phyloP scores from a whole-genome alignment of 2,888 invertebrate species.

The Operophtera brumata region DNA sequence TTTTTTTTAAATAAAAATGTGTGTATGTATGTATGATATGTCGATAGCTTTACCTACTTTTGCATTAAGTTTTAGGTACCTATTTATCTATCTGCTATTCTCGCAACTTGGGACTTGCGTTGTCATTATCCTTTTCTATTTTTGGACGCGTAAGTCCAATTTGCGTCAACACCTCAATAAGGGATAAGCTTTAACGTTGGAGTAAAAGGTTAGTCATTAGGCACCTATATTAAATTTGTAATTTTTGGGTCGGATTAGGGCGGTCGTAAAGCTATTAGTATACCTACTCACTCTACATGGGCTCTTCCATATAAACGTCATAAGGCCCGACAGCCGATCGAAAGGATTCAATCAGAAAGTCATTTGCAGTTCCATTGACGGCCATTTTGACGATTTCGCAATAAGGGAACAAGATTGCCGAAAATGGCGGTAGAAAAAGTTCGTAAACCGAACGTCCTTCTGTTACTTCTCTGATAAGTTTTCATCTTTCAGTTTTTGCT shows the following conservation, averaged over 20 bases:
- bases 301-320: conserved; percentile 42
- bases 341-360: conserved; percentile 50
- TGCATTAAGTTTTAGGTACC: too few relatives aligned
- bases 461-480: conserved; percentile 20
- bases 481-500: not conserved
- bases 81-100: too few relatives aligned
- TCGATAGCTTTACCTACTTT: too few relatives aligned
- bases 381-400: conserved; percentile 29
- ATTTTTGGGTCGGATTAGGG: conserved; percentile 35
- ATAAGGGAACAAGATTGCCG: conserved; percentile 34
- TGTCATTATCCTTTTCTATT: conserved; percentile 17
- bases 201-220: conserved; percentile 31
- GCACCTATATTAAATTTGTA: conserved; percentile 30
- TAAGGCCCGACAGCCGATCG: conserved; percentile 29
- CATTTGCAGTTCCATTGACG: conserved; percentile 40
- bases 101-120: too few relatives aligned
- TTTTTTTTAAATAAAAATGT: too few relatives aligned
- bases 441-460: conserved; percentile 28
- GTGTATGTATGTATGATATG: too few relatives aligned
- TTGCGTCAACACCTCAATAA: conserved; percentile 18
- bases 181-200: conserved; percentile 27
- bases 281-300: conserved; percentile 31
- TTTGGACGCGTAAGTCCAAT: conserved; percentile 8
- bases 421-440: conserved; percentile 30
- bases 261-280: conserved; percentile 38